Evolutionary conservation across 2,797 vertebrate genomes (phyloP).

Genomic region (Sebastiscus albofasciatus): DNA sequence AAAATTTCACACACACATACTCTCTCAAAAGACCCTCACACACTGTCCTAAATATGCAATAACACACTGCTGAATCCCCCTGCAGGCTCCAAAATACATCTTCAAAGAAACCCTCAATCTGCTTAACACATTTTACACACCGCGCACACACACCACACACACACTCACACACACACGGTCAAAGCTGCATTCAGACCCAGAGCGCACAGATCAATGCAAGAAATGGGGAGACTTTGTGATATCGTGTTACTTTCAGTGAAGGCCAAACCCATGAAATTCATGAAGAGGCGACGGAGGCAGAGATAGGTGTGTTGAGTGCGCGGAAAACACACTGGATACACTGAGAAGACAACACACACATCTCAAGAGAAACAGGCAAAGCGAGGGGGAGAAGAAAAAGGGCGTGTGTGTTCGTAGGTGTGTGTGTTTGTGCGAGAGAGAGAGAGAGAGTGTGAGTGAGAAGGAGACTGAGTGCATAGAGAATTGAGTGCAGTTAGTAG

Average conservation of each 20-base stretch:
- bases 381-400: constrained; percentile 29
- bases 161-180: constrained; percentile 5
- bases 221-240: constrained; percentile 50
- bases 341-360: constrained; percentile 24
- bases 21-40: constrained; percentile 68
- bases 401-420: constrained; percentile 22
- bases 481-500: constrained; percentile 81
- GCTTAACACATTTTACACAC: constrained; percentile 64
- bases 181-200: constrained; percentile 17
- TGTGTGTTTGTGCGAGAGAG: constrained; percentile 27
- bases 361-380: constrained; percentile 39
- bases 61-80: constrained; percentile 67
- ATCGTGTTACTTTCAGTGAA: constrained; percentile 49
- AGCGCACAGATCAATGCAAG: constrained; percentile 51
- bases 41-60: constrained; percentile 76
- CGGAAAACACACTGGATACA: constrained; percentile 32
- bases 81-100: constrained; percentile 65
- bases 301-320: constrained; percentile 36
- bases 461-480: constrained; percentile 68
- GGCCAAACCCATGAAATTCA: constrained; percentile 56
- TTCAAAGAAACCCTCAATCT: constrained; percentile 73
- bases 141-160: constrained; percentile 4
- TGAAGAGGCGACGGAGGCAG: constrained; percentile 39
- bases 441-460: constrained; percentile 40
- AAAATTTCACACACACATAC: constrained; percentile 75